Conservation (phyloP, 1,140 invertebrate species). For the Akabosia matsudoensis region DNA sequence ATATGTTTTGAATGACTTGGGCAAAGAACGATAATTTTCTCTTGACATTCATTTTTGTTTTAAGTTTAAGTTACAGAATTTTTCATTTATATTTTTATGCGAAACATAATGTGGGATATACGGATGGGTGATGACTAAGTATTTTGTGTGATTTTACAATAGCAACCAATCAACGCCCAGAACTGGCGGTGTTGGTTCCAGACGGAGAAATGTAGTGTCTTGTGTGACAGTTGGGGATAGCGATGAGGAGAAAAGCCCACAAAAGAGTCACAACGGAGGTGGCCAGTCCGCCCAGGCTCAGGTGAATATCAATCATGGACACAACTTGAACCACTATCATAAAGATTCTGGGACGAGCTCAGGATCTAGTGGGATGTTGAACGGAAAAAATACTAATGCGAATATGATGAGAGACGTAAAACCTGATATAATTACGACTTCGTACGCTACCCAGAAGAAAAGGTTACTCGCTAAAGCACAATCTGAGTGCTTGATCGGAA, state of each 20-base stretch:
- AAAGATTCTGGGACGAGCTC: background rate
- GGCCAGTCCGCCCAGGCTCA: constrained; percentile 7
- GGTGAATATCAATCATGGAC: constrained; percentile 25
- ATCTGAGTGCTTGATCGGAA: constrained; percentile 64
- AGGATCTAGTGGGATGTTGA: background rate
- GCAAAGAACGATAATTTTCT: too few relatives aligned
- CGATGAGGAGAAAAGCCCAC: constrained; percentile 67
- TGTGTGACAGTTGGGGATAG: constrained; percentile 78
- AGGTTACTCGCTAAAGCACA: constrained; percentile 79
- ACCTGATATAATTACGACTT: constrained; percentile 43
- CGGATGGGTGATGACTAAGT: too few relatives aligned
- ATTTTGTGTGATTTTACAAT: constrained; percentile 1
- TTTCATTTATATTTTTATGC: too few relatives aligned
- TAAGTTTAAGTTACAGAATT: background rate
- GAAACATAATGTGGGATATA: too few relatives aligned
- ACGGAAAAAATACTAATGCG: constrained; percentile 19
- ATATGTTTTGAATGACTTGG: too few relatives aligned
- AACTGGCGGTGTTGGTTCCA: constrained; percentile 41
- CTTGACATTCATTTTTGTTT: background rate
- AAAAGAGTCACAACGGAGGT: constrained; percentile 45
- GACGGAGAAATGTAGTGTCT: constrained; percentile 64
- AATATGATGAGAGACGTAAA: constrained; percentile 42
- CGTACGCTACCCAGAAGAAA: constrained; percentile 72
- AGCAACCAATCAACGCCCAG: constrained; percentile 54
- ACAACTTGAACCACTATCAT: constrained; percentile 21